A percentile compares a stretch with the other conserved stretches of the same genome.
phyloP scores from a whole-genome alignment of 1,140 invertebrate species.

The Drosophila hydei region DNA sequence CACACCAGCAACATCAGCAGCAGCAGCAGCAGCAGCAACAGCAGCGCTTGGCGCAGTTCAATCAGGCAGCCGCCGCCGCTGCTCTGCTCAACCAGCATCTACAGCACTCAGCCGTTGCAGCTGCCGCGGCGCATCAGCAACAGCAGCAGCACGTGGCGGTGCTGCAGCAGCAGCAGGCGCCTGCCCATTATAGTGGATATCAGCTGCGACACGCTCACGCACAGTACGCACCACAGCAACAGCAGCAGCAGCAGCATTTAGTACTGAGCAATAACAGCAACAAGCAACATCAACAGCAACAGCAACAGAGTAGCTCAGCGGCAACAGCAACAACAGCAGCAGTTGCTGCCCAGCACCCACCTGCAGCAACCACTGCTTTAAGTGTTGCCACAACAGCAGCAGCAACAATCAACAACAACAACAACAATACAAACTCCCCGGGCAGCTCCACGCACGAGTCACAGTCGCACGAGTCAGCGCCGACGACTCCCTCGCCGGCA shows the following conservation, averaged over 20 bases:
- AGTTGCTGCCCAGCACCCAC: conserved; percentile 48
- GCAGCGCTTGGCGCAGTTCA: conserved; percentile 63
- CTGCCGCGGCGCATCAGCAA: conserved; percentile 60
- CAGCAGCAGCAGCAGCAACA: conserved; percentile 64
- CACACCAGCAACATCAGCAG: conserved; percentile 52
- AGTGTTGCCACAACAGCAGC: conserved; percentile 40
- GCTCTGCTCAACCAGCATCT: conserved; percentile 66
- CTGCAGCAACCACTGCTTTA: conserved; percentile 52
- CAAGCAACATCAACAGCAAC: conserved; percentile 47
- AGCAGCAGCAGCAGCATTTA: conserved; percentile 62
- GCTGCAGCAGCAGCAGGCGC: conserved; percentile 58
- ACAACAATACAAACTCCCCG: conserved; percentile 57
- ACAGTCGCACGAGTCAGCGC: conserved; percentile 71
- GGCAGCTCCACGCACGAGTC: conserved; percentile 73
- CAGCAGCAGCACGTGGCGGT: conserved; percentile 52
- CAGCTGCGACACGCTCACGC: conserved; percentile 66
- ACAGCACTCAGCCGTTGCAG: conserved; percentile 61
- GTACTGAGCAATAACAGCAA: conserved; percentile 54
- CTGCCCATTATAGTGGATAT: conserved; percentile 59
- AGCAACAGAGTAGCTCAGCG: conserved; percentile 39
- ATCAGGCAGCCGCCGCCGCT: conserved; percentile 63
- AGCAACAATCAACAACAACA: conserved; percentile 45
- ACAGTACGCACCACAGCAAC: conserved; percentile 53
- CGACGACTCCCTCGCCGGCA: conserved; percentile 78
- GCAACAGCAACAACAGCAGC: conserved; percentile 43